Evolutionary conservation across 1,140 invertebrate species (phyloP), one percentile per base, ranked within the genome.

Genomic region (Ptiloglossa arizonensis): DNA sequence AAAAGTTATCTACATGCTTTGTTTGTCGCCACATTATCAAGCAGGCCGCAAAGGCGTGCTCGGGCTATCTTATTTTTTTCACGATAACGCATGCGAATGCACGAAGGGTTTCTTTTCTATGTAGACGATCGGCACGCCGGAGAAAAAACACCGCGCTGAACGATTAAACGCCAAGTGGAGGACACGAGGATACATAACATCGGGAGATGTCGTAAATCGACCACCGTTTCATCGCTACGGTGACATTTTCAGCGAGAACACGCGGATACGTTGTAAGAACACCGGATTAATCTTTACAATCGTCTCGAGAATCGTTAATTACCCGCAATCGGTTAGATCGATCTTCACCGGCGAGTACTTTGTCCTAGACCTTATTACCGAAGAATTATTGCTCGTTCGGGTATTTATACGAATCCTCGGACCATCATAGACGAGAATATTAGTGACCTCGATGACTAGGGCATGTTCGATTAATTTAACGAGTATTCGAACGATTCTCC

Each of bases 1-100:
- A 86, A 60, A 83, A 86, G 85, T 86, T 86, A 86, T 86, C 81
- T 66, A 29, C 22, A 8, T 24, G 57, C 77, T 83, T 85, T 85
- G 80, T 85, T 86, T 85, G 62, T 86, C 63, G 46, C 13, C 46
- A 52, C n/a, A 66, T 84, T 81, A 81, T 84, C 81, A 50, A 64
- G 27, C 56, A 84, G 44, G 63, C 62, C 22, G 17, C 38, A 32
- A 56, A 62, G 19, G 62, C 71, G 44, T 46, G 66, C 52, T 80
- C 44, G 29, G 38, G n/a, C 38, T 63, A 68, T 80, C 77, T 62
- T 32, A 35, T 41, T 75, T 82, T 41, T 57, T 48, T 19, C 17
- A 15, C 19, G 82, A 82, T 82, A 82, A 82, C 9, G 32, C 22
- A 29, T 0, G 60, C 62, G 60, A 64, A 74, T 64, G 50, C 63